Base-by-base conservation (phyloP, 2,797 vertebrate genomes). In the Smutsia gigantea region DNA sequence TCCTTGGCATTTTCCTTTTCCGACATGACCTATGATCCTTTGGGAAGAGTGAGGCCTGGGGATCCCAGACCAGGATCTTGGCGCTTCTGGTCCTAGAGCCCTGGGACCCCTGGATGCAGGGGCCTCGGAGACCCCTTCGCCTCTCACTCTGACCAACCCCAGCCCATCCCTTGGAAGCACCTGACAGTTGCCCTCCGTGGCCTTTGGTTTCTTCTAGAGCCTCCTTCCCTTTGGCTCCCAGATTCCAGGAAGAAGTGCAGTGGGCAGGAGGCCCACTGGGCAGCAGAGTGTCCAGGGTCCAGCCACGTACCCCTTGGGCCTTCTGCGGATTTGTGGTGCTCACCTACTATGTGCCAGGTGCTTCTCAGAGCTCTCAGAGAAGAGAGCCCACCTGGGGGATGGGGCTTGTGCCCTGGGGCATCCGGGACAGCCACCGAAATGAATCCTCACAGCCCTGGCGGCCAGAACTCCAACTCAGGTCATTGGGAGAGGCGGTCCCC, bases 281-380 rank as follows among this genome's bases (percentile, higher is more conserved):
- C 25, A 27, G 57, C 19, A 23, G n/a, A 39, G 59, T 0, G 0
- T 25, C 19, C 2, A 7, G 0, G 25, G 8, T 17, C 7, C 0
- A 5, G 57, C 72, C 29, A 1, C 0, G 12, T 7, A 11, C 89
- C 49, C n/a, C 46, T 66, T 25, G 0, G 29, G 69, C 46, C 64
- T 10, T 74, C 63, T 9, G 0, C 17, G 9, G 21, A 5, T 9
- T 2, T 1, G 2, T 4, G 14, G 31, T 13, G 7, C 25, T 29
- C 18, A 2, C 57, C 29, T 51, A 8, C n/a, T 0, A 0, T 2
- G 37, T 1, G 27, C n/a, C 14, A 2, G 61, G 15, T 0, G 25
- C 25, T 34, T 17, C 81, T 68, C 42, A 3, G 29, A 7, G 19
- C 64, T 1, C 0, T 11, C 2, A 1, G 31, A 72, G 25, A 10